Evolutionary conservation across 2,888 invertebrate species (phyloP), one percentile per base, ranked within the genome.

Genomic region (Yponomeuta malinellus): DNA sequence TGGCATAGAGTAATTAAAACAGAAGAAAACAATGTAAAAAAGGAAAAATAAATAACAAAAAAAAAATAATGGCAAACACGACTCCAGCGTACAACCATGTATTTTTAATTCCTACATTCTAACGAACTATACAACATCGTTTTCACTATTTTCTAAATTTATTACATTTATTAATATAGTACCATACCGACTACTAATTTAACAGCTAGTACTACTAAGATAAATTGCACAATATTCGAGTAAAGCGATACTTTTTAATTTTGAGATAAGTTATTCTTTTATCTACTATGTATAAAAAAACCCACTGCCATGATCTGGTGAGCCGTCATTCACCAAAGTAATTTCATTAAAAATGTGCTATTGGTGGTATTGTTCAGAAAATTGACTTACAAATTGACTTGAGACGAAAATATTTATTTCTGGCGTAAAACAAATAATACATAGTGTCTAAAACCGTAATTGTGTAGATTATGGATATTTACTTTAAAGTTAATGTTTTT

Each of bases 31-130:
- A 84, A 85, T 84, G 84, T 83, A 80, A 78, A 79, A 85, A 85
- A 88, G 88, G 83, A 90, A 90, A 88, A 90, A 89, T 90, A 91
- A 89, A 89, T 90, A 91, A 90, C 90, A 89, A 88, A 81, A 78
- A 80, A 81, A 78, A 78, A 85, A 87, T 86, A 86, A 33, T 33
- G 33, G 85, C 88, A 85, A 85, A 82, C 78, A 85, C 79, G 77
- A 78, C 77, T 74, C 76, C 75, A 70, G 71, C 33, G 12, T 75
- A 77, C 73, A 75, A 76, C 76, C 78, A 72, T 66, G 66, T 48
- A 63, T 48, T 31, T 63, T 70, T 33, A 68, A 70, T 70, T 74
- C 75, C 75, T 77, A 78, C 75, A 75, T 59, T 59, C 76, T 76
- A 77, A 72, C 74, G 71, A 76, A 82, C 82, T 86, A 83, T 86